Conservation (phyloP, 1,140 invertebrate species). For the Camponotus floridanus region DNA sequence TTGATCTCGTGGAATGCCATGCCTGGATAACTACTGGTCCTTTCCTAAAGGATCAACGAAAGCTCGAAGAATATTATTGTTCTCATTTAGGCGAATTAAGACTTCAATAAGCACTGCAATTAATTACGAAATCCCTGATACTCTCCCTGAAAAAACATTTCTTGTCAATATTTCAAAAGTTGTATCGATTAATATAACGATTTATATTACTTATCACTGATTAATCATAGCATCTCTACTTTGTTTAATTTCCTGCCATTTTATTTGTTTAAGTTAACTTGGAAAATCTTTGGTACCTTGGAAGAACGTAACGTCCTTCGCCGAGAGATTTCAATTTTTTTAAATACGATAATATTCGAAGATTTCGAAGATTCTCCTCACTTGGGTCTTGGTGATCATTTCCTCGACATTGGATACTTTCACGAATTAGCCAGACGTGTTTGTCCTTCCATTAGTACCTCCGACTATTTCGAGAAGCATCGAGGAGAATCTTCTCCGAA, state of each 20-base stretch:
- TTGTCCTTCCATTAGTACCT: too few species aligned
- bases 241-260: neutral
- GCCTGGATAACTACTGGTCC: neutral
- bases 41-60: neutral
- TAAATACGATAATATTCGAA: too few species aligned
- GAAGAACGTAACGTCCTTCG: neutral
- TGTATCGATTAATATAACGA: neutral
- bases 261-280: neutral
- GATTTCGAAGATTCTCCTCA: too few species aligned
- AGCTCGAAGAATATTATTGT: neutral
- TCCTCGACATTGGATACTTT: too few species aligned
- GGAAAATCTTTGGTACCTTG: neutral
- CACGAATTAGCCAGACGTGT: too few species aligned
- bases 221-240: neutral
- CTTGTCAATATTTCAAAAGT: neutral
- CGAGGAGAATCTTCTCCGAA: too few species aligned
- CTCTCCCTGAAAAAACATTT: neutral
- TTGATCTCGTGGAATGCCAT: neutral
- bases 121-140: neutral
- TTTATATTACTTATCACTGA: neutral
- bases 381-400: too few species aligned
- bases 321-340: neutral
- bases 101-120: too few species aligned
- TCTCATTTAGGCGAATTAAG: neutral
- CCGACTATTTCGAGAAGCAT: too few species aligned